phyloP scores from a whole-genome alignment of 1,140 invertebrate species.

The Cydia splendana region DNA sequence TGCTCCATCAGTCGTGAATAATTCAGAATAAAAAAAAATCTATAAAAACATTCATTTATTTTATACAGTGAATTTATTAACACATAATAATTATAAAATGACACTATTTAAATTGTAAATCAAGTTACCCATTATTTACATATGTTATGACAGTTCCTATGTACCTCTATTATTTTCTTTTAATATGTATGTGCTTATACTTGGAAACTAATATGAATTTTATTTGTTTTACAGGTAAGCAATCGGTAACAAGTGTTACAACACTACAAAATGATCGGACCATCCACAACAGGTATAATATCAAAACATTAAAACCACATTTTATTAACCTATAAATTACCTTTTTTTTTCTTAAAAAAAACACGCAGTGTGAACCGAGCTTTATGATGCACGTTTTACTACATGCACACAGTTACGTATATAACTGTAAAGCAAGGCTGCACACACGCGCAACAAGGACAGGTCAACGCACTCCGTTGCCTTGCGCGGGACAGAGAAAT shows the following conservation, averaged over 20 bases:
- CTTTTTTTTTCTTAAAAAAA: slow-evolving; percentile 37
- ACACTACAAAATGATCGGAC: slow-evolving; percentile 29
- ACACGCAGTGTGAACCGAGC: slow-evolving; percentile 58
- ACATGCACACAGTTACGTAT: slow-evolving; percentile 63
- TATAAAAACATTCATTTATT: no score
- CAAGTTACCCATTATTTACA: no score
- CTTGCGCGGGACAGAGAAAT: slow-evolving; percentile 66
- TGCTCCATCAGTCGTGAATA: no score
- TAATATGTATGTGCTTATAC: not conserved
- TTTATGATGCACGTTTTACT: slow-evolving; percentile 69
- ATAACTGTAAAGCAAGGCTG: slow-evolving; percentile 78
- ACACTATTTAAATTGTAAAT: no score
- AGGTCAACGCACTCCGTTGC: slow-evolving; percentile 78
- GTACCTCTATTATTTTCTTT: no score
- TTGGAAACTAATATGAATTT: slow-evolving; percentile 30
- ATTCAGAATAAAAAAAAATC: no score
- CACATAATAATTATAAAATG: no score
- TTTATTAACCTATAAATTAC: slow-evolving; percentile 30
- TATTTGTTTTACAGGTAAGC: slow-evolving; percentile 55
- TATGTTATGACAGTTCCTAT: no score
- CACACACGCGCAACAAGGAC: slow-evolving; percentile 77
- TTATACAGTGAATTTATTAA: no score
- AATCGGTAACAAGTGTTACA: not conserved
- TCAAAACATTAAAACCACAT: slow-evolving; percentile 11
- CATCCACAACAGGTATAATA: slow-evolving; percentile 35